These are phyloP conservation scores for Eunapius fragilis DNA, from an alignment of 37 sponge, comb jelly and placozoan species.

Conservation along the genomic window DNA sequence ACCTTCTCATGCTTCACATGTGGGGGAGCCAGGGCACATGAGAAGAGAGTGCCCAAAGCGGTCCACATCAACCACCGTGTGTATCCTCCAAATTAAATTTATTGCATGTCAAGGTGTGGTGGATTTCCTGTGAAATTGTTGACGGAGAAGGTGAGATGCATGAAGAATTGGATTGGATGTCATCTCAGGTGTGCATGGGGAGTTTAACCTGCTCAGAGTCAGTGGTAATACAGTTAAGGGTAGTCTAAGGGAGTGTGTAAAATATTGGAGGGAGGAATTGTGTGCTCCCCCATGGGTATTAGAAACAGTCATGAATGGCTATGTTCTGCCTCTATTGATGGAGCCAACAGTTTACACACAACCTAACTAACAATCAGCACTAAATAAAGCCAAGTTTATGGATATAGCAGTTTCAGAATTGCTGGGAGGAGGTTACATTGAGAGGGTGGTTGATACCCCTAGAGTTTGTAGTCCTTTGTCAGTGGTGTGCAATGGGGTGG, in stretches of 20 bases:
- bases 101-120: too few relatives aligned
- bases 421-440: neutral
- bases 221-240: neutral
- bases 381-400: constrained; percentile 1
- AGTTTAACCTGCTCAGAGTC: neutral
- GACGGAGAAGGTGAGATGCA: neutral
- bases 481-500: too few relatives aligned
- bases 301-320: neutral
- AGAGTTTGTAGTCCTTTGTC: constrained; percentile 40
- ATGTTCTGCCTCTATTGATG: constrained; percentile 9
- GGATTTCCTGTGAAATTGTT: too few relatives aligned
- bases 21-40: too few relatives aligned
- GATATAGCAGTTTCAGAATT: neutral
- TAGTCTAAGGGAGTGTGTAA: too few relatives aligned
- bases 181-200: neutral
- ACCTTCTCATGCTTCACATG: too few relatives aligned
- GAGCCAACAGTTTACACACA: neutral
- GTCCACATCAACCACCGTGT: too few relatives aligned
- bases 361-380: neutral
- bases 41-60: too few relatives aligned
- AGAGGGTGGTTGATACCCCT: neutral
- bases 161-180: neutral
- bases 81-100: too few relatives aligned
- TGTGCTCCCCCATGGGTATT: neutral
- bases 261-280: neutral